phyloP scores from a whole-genome alignment of 2,888 invertebrate genomes.

The Periphyllus acericola region DNA sequence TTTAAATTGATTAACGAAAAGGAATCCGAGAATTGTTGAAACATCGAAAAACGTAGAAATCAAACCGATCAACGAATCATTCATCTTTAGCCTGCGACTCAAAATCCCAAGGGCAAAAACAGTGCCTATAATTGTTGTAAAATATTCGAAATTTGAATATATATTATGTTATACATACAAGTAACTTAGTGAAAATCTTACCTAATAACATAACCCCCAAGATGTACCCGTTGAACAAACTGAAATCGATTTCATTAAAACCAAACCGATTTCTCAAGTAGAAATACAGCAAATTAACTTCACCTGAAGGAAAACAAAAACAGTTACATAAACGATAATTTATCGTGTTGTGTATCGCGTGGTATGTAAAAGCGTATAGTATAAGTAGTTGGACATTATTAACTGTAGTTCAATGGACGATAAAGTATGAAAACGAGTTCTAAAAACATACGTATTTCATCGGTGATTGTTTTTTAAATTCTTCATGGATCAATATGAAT shows the following conservation, averaged over 20 bases:
- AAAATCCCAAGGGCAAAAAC: constrained; percentile 51
- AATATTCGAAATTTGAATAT: background rate
- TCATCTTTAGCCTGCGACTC: constrained; percentile 47
- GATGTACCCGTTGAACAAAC: constrained; percentile 39
- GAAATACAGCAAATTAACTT: constrained; percentile 38
- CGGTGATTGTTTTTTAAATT: too few relatives aligned
- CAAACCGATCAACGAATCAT: constrained; percentile 54
- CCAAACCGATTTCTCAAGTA: constrained; percentile 40
- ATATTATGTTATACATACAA: background rate
- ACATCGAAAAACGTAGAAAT: constrained; percentile 57
- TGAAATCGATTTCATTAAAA: constrained; percentile 43
- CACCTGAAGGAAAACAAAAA: constrained; percentile 27
- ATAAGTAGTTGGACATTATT: too few relatives aligned
- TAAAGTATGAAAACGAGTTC: too few relatives aligned
- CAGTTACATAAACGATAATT: background rate
- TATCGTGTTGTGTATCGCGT: too few relatives aligned
- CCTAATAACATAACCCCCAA: constrained; percentile 34
- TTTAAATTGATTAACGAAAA: constrained; percentile 29
- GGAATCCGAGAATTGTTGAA: constrained; percentile 33
- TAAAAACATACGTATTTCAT: too few relatives aligned
- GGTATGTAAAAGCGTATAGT: too few relatives aligned
- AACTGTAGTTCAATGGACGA: too few relatives aligned
- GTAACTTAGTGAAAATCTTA: background rate
- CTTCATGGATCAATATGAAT: too few relatives aligned
- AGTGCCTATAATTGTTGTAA: constrained; percentile 14